phyloP scores from a whole-genome alignment of 2,888 invertebrate genomes.

The Argyresthia goedartella region DNA sequence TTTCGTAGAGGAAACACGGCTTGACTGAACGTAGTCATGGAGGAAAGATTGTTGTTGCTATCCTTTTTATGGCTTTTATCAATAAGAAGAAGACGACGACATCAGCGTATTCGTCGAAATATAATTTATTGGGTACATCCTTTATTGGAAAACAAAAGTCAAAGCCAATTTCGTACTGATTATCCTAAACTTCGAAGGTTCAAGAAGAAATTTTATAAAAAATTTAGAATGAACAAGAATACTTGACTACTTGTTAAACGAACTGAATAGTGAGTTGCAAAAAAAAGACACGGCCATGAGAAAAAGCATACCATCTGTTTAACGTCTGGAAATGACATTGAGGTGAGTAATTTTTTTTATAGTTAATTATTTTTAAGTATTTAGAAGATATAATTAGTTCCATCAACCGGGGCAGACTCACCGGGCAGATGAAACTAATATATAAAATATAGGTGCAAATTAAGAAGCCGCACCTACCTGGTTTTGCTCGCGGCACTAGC shows the following conservation, averaged over 20 bases:
- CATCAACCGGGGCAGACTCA: constrained; percentile 12
- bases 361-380: constrained; percentile 8
- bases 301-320: constrained; percentile 14
- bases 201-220: constrained; percentile 5
- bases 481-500: constrained; percentile 10
- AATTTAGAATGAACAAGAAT: constrained; percentile 10
- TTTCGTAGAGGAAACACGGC: neutral
- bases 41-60: neutral
- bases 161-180: constrained; percentile 12
- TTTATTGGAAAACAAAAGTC: constrained; percentile 14
- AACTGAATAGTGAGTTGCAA: constrained; percentile 12
- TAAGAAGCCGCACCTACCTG: constrained; percentile 11
- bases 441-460: constrained; percentile 11
- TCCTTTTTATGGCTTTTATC: neutral
- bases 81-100: neutral
- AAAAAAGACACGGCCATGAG: constrained; percentile 13
- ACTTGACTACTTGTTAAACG: constrained; percentile 12
- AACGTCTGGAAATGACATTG: constrained; percentile 13
- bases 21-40: neutral
- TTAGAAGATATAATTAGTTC: constrained; percentile 12
- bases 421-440: constrained; percentile 11
- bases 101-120: constrained; percentile 5
- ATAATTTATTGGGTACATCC: constrained; percentile 14
- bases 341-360: constrained; percentile 11
- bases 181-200: constrained; percentile 8